Conservation (phyloP, 2,797 vertebrate genomes). For the Thalassophryne amazonica region DNA sequence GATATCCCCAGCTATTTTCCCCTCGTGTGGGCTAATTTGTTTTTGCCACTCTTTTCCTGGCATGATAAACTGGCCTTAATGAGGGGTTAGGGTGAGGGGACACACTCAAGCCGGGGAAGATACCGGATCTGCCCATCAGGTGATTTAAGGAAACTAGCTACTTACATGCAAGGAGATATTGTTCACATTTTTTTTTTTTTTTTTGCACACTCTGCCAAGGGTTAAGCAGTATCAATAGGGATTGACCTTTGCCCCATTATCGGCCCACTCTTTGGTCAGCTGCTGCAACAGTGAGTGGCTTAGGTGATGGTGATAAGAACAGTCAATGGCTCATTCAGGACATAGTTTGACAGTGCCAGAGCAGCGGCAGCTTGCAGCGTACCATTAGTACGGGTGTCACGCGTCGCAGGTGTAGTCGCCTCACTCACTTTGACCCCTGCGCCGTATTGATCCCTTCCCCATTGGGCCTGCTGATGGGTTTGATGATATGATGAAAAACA, state of each 20-base stretch:
- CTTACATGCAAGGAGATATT: too few species aligned
- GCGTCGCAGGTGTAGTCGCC: conserved; percentile 22
- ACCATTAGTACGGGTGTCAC: conserved; percentile 67
- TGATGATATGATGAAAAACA: conserved; percentile 67
- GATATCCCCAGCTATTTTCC: conserved; percentile 68
- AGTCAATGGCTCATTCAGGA: conserved; percentile 21
- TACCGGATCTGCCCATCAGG: background rate
- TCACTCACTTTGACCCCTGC: conserved; percentile 53
- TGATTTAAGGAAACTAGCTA: background rate
- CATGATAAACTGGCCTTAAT: conserved; percentile 70
- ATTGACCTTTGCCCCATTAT: conserved; percentile 65
- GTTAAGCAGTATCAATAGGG: conserved; percentile 50
- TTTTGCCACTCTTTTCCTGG: conserved; percentile 71
- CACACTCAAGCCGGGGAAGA: conserved; percentile 14
- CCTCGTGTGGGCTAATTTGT: conserved; percentile 71
- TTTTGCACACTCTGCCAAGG: conserved; percentile 28
- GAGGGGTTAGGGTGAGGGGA: conserved; percentile 58
- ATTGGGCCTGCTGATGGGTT: conserved; percentile 67
- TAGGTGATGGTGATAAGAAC: conserved; percentile 53
- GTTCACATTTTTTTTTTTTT: too few species aligned
- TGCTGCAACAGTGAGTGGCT: conserved; percentile 45
- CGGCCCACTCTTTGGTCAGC: conserved; percentile 17
- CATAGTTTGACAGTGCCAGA: conserved; percentile 42
- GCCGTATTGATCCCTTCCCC: conserved; percentile 61
- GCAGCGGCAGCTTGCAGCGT: background rate